Evolutionary conservation across 2,888 invertebrate genomes (phyloP).

Genomic region (Cosmia trapezina): DNA sequence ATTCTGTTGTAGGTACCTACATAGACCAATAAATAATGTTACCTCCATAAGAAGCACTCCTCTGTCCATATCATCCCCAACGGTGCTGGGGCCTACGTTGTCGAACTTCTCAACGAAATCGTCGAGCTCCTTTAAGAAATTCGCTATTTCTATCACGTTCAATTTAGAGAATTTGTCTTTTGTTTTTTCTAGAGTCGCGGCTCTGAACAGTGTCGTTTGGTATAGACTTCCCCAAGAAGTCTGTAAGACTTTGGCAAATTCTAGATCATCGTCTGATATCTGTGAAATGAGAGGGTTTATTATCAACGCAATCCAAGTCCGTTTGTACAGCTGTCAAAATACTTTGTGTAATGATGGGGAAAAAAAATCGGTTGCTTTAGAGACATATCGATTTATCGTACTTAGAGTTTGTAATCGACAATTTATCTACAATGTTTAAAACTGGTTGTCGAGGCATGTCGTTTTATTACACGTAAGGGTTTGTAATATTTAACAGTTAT

Average conservation of each 20-base stretch:
- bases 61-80: conserved; percentile 94
- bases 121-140: conserved; percentile 91
- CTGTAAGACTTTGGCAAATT: conserved; percentile 91
- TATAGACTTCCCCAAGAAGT: conserved; percentile 93
- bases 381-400: no score
- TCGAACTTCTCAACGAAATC: conserved; percentile 94
- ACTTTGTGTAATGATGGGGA: no score
- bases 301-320: no score
- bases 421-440: no score
- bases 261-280: conserved; percentile 89
- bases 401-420: no score
- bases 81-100: conserved; percentile 94
- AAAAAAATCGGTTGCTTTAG: no score
- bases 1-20: background rate
- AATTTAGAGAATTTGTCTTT: conserved; percentile 96
- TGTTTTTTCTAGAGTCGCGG: conserved; percentile 93
- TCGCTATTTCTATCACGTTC: conserved; percentile 93
- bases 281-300: conserved; percentile 58
- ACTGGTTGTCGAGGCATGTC: no score
- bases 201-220: conserved; percentile 92
- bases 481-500: no score
- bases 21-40: conserved; percentile 21
- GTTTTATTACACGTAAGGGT: no score
- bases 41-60: conserved; percentile 93
- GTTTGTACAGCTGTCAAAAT: no score